Evolutionary conservation across 2,888 invertebrate species (phyloP).

Genomic region (Isoperla grammatica): DNA sequence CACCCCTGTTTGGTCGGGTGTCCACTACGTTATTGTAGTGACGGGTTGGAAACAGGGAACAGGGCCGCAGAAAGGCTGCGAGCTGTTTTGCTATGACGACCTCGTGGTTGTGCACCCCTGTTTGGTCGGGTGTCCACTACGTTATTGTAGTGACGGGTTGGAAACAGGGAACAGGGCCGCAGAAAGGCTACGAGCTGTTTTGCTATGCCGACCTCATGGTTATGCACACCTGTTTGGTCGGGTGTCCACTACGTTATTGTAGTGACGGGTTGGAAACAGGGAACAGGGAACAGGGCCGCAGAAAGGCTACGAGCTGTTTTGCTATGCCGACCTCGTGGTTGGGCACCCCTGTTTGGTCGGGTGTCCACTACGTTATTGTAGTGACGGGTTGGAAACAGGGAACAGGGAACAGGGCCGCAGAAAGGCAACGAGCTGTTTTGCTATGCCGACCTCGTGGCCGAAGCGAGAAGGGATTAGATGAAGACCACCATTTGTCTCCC

Average conservation of each 20-base stretch:
- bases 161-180: slow-evolving; percentile 22
- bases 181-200: background rate
- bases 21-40: background rate
- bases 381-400: slow-evolving; percentile 15
- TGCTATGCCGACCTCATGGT: slow-evolving; percentile 5
- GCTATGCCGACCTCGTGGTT: slow-evolving; percentile 3
- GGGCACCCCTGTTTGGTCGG: too few species aligned
- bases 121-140: too few species aligned
- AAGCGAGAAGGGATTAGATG: slow-evolving; percentile 12
- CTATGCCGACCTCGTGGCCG: slow-evolving; percentile 7
- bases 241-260: background rate
- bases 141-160: background rate
- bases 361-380: background rate
- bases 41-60: slow-evolving; percentile 16
- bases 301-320: background rate
- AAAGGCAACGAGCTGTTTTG: background rate
- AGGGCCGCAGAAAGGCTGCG: background rate
- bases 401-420: too few species aligned
- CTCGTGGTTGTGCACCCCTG: slow-evolving; percentile 1
- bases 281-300: too few species aligned
- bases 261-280: slow-evolving; percentile 14
- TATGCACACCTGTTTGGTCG: too few species aligned
- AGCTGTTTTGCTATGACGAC: slow-evolving; percentile 5
- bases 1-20: too few species aligned
- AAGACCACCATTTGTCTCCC: slow-evolving; percentile 16